Conservation (phyloP, 2,113 vertebrate genomes). For the Gulo gulo region DNA sequence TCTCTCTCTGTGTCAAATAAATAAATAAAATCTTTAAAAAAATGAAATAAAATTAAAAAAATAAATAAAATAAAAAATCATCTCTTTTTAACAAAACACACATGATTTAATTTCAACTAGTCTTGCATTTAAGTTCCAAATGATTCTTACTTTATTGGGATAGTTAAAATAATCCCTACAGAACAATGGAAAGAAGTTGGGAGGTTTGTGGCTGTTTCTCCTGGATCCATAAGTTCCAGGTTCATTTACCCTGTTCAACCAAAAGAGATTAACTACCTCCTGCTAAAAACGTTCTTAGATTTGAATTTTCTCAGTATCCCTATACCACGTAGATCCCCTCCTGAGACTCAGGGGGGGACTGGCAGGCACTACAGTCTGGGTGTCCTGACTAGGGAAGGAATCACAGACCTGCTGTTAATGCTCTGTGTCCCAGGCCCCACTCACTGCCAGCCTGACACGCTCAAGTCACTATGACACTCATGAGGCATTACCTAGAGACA, state of each 20-base stretch:
- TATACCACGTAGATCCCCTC: not conserved
- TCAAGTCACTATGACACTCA: not conserved
- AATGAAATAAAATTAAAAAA: too few relatives aligned
- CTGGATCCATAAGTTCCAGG: not conserved
- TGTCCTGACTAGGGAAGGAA: not conserved
- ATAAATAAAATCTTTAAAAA: too few relatives aligned
- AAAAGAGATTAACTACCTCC: not conserved
- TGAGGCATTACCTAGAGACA: not conserved
- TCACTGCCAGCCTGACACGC: not conserved
- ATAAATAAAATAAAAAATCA: too few relatives aligned
- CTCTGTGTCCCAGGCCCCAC: not conserved
- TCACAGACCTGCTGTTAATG: rapidly evolving
- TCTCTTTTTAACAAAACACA: too few relatives aligned
- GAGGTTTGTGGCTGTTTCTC: not conserved
- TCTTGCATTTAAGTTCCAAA: too few relatives aligned
- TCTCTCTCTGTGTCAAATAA: too few relatives aligned
- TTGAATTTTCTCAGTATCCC: not conserved
- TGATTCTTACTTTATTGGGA: too few relatives aligned
- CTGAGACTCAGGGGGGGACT: not conserved
- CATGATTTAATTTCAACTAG: too few relatives aligned
- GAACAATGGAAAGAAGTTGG: not conserved
- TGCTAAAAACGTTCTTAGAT: not conserved
- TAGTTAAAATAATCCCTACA: too few relatives aligned
- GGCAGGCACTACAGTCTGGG: not conserved
- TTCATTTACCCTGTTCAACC: not conserved